Percentiles rank a stretch among this genome's conserved stretches.
These are phyloP conservation scores for Palythoa grandiflora DNA, from an alignment of 92 coral and sea anemone genomes.

Conservation along the genomic window DNA sequence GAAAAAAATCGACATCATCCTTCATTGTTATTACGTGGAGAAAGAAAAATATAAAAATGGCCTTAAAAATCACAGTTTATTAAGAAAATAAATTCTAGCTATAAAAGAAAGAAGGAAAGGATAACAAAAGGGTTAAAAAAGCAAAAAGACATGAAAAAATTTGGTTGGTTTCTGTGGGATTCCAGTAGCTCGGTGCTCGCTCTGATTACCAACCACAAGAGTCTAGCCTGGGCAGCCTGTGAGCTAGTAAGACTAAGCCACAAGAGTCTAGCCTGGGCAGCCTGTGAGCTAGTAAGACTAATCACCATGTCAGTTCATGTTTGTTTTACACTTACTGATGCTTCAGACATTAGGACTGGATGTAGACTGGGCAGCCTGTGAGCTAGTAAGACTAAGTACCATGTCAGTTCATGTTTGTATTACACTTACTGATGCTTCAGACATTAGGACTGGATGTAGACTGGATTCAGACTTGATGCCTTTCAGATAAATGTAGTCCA, in stretches of 20 bases:
- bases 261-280: background rate
- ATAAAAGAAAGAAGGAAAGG: too few relatives aligned
- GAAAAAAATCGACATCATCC: too few relatives aligned
- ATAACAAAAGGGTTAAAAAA: too few relatives aligned
- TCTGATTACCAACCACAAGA: too few relatives aligned
- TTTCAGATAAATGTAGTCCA: constrained; percentile 89
- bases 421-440: constrained; percentile 96
- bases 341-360: constrained; percentile 98
- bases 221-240: background rate
- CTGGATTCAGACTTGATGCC: constrained; percentile 92
- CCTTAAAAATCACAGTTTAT: too few relatives aligned
- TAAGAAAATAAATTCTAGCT: too few relatives aligned
- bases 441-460: constrained; percentile 96
- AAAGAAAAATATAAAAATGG: too few relatives aligned
- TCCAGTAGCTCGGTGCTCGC: too few relatives aligned
- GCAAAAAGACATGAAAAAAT: too few relatives aligned
- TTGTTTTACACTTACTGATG: constrained; percentile 81
- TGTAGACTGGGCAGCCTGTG: constrained; percentile 69
- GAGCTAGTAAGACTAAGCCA: background rate
- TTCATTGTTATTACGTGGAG: too few relatives aligned
- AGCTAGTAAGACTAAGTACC: too few relatives aligned
- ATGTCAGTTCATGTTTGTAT: background rate
- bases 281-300: background rate
- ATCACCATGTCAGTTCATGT: background rate
- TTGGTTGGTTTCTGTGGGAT: too few relatives aligned